These are phyloP conservation scores for Motacilla alba DNA, from an alignment of 2,113 vertebrate species.

Conservation along the genomic window DNA sequence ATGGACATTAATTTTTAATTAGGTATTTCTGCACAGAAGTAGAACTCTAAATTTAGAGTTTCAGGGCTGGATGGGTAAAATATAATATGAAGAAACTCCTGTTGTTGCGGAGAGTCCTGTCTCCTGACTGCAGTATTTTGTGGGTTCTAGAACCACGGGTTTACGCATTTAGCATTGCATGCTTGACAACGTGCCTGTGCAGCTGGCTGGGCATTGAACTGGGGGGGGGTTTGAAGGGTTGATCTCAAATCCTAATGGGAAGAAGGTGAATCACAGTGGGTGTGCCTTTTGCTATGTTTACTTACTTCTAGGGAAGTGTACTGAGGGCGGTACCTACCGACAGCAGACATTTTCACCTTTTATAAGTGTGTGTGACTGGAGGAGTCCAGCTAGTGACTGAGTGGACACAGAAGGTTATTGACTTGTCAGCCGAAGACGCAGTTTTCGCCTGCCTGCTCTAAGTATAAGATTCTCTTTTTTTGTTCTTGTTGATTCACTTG, in stretches of 20 bases:
- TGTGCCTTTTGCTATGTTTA: not conserved
- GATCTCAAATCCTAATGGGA: not conserved
- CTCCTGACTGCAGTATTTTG: not conserved
- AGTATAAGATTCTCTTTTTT: not conserved
- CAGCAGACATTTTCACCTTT: not conserved
- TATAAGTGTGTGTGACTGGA: not conserved
- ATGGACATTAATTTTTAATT: not conserved
- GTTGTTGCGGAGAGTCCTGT: not conserved
- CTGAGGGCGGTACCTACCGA: not conserved
- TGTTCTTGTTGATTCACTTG: not conserved
- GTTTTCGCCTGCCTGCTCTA: not conserved
- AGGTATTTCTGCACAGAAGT: not conserved
- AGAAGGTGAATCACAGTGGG: not conserved
- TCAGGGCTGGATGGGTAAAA: not conserved
- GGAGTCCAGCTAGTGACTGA: not conserved
- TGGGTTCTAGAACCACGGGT: accelerated
- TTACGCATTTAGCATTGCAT: not conserved
- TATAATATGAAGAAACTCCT: not conserved
- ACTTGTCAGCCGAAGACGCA: not conserved
- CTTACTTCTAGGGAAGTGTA: not conserved
- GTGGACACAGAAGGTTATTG: accelerated
- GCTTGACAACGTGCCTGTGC: not conserved
- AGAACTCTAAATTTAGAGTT: not conserved
- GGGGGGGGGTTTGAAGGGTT: accelerated
- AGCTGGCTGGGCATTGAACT: not conserved